Evolutionary conservation across 2,797 vertebrate genomes (phyloP).

Genomic region (Poeciliopsis turneri): DNA sequence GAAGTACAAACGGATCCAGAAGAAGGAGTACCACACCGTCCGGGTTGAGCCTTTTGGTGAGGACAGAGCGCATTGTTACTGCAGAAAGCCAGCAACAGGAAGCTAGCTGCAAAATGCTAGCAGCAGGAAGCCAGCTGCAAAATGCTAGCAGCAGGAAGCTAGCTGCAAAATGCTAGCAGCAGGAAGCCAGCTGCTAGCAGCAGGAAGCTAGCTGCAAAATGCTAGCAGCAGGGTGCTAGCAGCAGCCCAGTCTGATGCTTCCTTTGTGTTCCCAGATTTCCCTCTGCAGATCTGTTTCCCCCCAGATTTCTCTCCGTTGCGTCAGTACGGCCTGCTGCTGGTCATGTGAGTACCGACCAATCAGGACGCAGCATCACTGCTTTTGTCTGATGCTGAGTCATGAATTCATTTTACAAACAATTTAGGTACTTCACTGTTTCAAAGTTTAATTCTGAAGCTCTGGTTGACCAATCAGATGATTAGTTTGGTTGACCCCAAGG

Average conservation of each 20-base stretch:
- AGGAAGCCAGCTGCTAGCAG: rapidly evolving
- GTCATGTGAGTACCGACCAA: slow-evolving; percentile 72
- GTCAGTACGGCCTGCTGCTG: slow-evolving; percentile 80
- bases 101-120: too few species aligned
- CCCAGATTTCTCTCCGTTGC: slow-evolving; percentile 81
- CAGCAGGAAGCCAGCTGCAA: too few species aligned
- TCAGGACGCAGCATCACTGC: too few species aligned
- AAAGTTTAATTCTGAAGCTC: too few species aligned
- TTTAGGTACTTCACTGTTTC: too few species aligned
- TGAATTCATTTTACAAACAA: too few species aligned
- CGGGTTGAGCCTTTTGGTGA: slow-evolving; percentile 81
- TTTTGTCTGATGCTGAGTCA: too few species aligned
- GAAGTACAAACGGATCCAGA: slow-evolving; percentile 78
- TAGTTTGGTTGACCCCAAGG: too few species aligned
- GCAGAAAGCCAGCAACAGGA: too few species aligned
- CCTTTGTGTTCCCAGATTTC: slow-evolving; percentile 67
- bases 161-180: too few species aligned
- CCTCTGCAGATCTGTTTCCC: slow-evolving; percentile 82
- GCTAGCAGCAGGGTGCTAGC: too few species aligned
- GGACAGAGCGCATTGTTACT: not conserved
- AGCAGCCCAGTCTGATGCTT: not conserved
- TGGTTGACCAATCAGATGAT: too few species aligned
- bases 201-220: rapidly evolving
- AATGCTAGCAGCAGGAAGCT: not conserved
- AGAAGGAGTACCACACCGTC: slow-evolving; percentile 72